Base-by-base conservation (phyloP, 2,888 invertebrate genomes). In the Incurvaria masculella region DNA sequence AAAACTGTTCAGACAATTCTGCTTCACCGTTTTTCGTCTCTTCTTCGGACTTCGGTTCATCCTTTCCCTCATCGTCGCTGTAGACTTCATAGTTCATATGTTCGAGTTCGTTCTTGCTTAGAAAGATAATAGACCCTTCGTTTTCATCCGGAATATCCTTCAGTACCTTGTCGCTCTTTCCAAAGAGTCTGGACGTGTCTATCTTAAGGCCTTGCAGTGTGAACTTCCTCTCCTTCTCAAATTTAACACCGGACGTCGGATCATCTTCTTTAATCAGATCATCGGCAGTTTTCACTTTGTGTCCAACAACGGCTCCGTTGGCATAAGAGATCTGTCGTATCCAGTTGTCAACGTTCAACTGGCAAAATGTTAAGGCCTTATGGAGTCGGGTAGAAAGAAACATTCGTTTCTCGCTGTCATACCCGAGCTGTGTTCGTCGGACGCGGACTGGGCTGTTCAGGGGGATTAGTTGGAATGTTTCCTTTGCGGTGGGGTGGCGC, bases 111-210 rank as follows among this genome's bases (percentile, higher is more conserved):
- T 82, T 81, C 69, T 84, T 84, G 61, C 83, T 84, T 55, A 84
- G 69, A 64, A 84, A 84, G 68, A 84, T 84, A n/a, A 84, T 84
- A 1, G 84, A 84, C 43, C 84, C 84, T 61, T 84, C 84, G 41
- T 82, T 84, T 57, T 84, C 84, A 51, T 83, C 79, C 1, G 79
- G 79, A 45, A 79, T 79, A 57, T 79, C 79, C 61, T 73, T 78
- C 17, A 79, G 63, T 14, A 78, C 76, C 54, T 76, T 76, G 54
- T 79, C 79, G 52, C 76, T 79, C 63, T 79, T 79, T 11, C 79
- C 79, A 47, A 79, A 79, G 38, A 79, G 61, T 52, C 73, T 66
- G 1, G 79, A 76, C 4, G 79, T 68, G 51, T 79, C 79, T 48
- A 79, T 73, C 53, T 79, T 79, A 10, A 79, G 60, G 14, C 79